A percentile compares a stretch with the other conserved stretches of the same genome.
Evolutionary conservation across 2,113 vertebrate species (phyloP).

Genomic region (Hemiscyllium ocellatum): DNA sequence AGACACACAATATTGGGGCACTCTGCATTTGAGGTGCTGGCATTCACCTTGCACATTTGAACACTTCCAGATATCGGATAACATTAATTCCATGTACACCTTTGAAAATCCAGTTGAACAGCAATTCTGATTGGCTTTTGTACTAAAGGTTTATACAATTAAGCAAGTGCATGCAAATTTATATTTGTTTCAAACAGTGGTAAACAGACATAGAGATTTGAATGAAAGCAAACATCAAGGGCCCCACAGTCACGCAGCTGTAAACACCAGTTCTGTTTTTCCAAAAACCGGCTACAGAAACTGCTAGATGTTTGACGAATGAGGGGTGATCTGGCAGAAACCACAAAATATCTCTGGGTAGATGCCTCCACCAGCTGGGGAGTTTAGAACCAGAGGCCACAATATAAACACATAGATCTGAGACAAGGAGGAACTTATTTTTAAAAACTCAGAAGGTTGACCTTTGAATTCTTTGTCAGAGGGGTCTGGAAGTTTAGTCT

Average conservation of each 20-base stretch:
- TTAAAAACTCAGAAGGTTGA: too few species aligned
- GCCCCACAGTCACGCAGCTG: not conserved
- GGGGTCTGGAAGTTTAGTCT: too few species aligned
- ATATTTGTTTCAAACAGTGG: not conserved
- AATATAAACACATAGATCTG: too few species aligned
- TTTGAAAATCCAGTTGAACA: not conserved
- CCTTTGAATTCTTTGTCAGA: too few species aligned
- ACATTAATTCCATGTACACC: not conserved
- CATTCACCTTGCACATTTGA: not conserved
- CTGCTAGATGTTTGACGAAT: too few species aligned
- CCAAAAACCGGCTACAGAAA: too few species aligned
- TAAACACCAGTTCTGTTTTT: not conserved
- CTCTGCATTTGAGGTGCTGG: not conserved
- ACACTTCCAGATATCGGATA: not conserved
- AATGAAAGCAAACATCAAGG: not conserved
- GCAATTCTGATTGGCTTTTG: not conserved
- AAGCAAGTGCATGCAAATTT: not conserved
- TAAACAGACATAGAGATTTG: not conserved
- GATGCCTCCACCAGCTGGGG: too few species aligned
- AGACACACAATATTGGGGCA: not conserved
- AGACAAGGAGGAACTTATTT: too few species aligned
- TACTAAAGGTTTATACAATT: not conserved
- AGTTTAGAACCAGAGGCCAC: too few species aligned
- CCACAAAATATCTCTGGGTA: too few species aligned
- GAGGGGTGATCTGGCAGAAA: too few species aligned